These are phyloP conservation scores for Pammene aurita DNA, from an alignment of 2,888 invertebrate genomes.

Conservation along the genomic window DNA sequence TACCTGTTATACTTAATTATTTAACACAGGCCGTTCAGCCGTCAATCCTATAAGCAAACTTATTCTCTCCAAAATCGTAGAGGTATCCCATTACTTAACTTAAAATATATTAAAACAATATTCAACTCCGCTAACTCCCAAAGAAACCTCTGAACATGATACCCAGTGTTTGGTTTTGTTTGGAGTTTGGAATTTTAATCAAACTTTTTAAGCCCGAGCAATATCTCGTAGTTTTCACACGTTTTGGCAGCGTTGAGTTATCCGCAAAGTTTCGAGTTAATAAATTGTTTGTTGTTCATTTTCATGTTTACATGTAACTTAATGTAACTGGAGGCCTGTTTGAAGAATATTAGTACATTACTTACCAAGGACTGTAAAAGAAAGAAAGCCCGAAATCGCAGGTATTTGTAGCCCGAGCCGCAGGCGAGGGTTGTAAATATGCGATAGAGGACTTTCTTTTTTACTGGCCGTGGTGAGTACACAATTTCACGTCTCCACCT, in stretches of 20 bases:
- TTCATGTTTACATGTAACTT: not conserved
- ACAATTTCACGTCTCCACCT: no score
- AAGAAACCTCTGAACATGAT: slow-evolving; percentile 22
- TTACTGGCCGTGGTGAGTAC: no score
- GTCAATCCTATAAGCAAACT: no score
- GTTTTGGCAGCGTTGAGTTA: slow-evolving; percentile 28
- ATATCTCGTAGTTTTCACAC: slow-evolving; percentile 28
- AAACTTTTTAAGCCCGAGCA: slow-evolving; percentile 36
- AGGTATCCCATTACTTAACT: not conserved
- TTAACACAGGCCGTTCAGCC: no score
- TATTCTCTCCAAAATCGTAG: not conserved
- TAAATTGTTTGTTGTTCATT: slow-evolving; percentile 20
- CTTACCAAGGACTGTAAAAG: no score
- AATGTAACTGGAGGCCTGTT: no score
- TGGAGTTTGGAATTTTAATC: slow-evolving; percentile 29
- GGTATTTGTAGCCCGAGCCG: no score
- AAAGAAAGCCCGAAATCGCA: no score
- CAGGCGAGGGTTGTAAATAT: no score
- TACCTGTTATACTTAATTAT: not conserved
- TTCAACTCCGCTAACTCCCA: slow-evolving; percentile 13
- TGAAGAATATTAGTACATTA: no score
- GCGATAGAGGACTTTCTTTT: no score
- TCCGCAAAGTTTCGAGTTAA: slow-evolving; percentile 13
- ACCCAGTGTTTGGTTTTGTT: slow-evolving; percentile 25
- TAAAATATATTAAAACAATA: slow-evolving; percentile 24